Conservation (phyloP, 2,888 invertebrate genomes). For the Scaptomyza tumidula region DNA sequence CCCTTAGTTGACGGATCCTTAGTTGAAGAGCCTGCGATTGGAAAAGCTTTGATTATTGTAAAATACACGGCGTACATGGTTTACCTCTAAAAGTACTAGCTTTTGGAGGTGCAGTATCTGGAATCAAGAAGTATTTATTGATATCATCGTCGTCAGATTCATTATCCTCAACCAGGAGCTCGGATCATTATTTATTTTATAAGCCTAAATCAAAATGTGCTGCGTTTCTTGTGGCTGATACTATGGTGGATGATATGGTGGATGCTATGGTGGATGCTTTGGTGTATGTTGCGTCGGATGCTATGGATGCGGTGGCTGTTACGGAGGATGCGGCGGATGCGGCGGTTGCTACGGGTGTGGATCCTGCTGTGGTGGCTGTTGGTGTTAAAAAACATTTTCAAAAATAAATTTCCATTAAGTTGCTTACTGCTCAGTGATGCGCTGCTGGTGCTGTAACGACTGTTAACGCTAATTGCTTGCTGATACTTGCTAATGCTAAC, state of each 20-base stretch:
- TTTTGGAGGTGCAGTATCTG: too few species aligned
- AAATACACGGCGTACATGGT: too few species aligned
- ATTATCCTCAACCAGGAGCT: too few species aligned
- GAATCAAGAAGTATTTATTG: too few species aligned
- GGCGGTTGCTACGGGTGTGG: constrained; percentile 5
- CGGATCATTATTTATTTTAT: background rate
- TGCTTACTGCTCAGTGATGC: constrained; percentile 16
- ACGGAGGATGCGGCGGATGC: background rate
- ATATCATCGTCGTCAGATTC: too few species aligned
- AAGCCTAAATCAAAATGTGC: constrained; percentile 15
- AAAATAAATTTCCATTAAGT: constrained; percentile 25
- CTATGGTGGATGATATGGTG: background rate
- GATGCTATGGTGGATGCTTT: too few species aligned
- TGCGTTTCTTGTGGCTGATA: constrained; percentile 10
- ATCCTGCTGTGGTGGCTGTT: constrained; percentile 3
- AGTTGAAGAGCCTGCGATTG: too few species aligned
- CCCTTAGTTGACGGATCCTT: too few species aligned
- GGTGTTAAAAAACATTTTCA: constrained; percentile 14
- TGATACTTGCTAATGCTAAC: constrained; percentile 42
- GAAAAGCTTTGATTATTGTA: too few species aligned
- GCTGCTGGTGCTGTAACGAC: constrained; percentile 2
- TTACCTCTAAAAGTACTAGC: too few species aligned
- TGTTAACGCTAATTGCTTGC: constrained; percentile 28
- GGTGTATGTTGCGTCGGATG: too few species aligned
- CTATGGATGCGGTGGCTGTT: too few species aligned